Percentiles rank a stretch among this genome's conserved stretches.
phyloP scores from a whole-genome alignment of 1,140 invertebrate species.

The Tyrophagus putrescentiae region DNA sequence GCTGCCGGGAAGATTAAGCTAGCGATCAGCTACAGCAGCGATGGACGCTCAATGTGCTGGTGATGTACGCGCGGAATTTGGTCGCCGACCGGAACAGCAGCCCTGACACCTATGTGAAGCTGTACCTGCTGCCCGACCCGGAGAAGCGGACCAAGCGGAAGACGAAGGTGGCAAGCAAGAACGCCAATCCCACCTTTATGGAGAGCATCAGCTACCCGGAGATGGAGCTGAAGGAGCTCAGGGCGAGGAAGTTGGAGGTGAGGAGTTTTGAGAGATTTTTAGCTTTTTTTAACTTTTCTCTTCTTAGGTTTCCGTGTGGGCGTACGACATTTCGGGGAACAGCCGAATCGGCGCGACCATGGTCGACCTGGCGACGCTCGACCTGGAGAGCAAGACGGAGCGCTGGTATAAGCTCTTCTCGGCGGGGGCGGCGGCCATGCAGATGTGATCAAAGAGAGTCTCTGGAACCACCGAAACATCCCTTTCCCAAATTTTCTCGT shows the following conservation, averaged over 20 bases:
- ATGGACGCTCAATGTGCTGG: conserved; percentile 64
- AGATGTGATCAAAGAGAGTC: too few relatives aligned
- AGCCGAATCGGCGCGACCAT: not conserved
- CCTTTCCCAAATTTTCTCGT: too few relatives aligned
- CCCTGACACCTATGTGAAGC: conserved; percentile 82
- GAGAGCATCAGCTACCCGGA: conserved; percentile 68
- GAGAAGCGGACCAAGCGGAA: conserved; percentile 72
- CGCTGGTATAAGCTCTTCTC: conserved; percentile 7
- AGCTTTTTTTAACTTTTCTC: not conserved
- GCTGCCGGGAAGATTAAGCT: conserved; percentile 62
- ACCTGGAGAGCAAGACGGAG: not conserved
- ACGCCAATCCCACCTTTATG: conserved; percentile 91
- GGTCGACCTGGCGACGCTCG: not conserved
- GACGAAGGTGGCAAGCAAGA: conserved; percentile 77
- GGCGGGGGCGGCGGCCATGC: too few relatives aligned
- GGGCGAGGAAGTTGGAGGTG: conserved; percentile 58
- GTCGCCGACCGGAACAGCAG: conserved; percentile 43
- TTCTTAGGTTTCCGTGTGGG: conserved; percentile 18
- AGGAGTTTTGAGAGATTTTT: not conserved
- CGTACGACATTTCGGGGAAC: conserved; percentile 4
- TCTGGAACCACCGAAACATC: too few relatives aligned
- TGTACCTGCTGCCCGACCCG: conserved; percentile 60
- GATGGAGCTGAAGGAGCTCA: conserved; percentile 62
- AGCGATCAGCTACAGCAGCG: conserved; percentile 62
- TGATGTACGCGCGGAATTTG: conserved; percentile 71